Base-by-base conservation (phyloP, 1,140 invertebrate species). In the Zaprionus vittiger region DNA sequence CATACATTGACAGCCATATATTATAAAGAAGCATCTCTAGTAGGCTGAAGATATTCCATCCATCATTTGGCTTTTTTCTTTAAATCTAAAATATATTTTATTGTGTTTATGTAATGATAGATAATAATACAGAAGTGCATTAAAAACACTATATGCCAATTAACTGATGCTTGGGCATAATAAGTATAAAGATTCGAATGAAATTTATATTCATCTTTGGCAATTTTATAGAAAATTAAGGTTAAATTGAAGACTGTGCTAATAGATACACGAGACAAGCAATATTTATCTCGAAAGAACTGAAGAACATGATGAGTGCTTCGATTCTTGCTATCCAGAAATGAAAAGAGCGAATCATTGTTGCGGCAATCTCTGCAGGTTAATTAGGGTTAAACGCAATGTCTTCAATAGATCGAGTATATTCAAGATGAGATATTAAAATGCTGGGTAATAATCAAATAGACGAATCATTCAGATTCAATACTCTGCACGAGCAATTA, bases 191-290 rank as follows among this genome's bases (percentile, higher is more conserved):
- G 5, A 5, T 41, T 41, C 15, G 38, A 49, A 4, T 14, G 12
- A 47, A 47, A 49, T 6, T 38, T 26, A 11, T 54, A 24, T 56
- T 66, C 37, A 66, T 55, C 22, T 66, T 66, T 37, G 31, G 31
- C 49, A 64, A 66, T 56, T 49, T 54, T 49, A 6, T 2, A 52
- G 52, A 38, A 17, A 66, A 66, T 66, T 66, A 56, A 44, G 52
- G 63, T 66, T 66, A 66, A 66, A 28, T 20, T 34, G 31, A 26
- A 65, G 47, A 34, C 9, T 34, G 11, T 24, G 47, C 20, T 22
- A 52, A 52, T 52, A 24, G 20, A 52, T 52, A 52, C 20, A 52
- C 20, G 22, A 24, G 12, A 20, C 47, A 17, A n/a, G 2, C n/a
- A 47, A 47, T 47, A 12, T 22, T 24, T 24, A 11, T 12, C 11